These are phyloP conservation scores for Caenorhabditis inopinata DNA, from an alignment of 1,140 invertebrate species.

Conservation along the genomic window DNA sequence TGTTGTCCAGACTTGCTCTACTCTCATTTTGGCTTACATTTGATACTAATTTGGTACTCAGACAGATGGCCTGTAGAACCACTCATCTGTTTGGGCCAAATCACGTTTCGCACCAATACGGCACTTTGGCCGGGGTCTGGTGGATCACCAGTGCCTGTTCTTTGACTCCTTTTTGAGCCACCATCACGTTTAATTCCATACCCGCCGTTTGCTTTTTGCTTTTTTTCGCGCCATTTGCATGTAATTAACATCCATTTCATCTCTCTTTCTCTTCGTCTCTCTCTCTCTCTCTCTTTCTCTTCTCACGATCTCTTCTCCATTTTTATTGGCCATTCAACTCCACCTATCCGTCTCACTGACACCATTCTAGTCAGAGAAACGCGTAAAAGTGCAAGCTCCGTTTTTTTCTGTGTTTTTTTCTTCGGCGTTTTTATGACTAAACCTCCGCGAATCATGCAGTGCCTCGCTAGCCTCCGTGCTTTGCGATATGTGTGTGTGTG, in stretches of 20 bases:
- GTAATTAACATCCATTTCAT: background rate
- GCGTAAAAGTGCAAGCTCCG: conserved; percentile 10
- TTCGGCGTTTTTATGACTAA: background rate
- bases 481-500: conserved; percentile 2
- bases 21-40: too few relatives aligned
- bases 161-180: too few relatives aligned
- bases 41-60: too few relatives aligned
- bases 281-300: background rate
- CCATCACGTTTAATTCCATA: too few relatives aligned
- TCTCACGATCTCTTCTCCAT: background rate
- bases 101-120: too few relatives aligned
- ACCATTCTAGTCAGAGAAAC: conserved; percentile 22
- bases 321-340: background rate
- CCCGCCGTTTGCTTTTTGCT: too few relatives aligned
- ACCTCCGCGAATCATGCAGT: background rate
- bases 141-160: too few relatives aligned
- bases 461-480: background rate
- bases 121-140: too few relatives aligned
- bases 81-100: too few relatives aligned
- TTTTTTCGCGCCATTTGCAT: too few relatives aligned
- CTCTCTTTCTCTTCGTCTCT: background rate
- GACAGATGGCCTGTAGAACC: too few relatives aligned
- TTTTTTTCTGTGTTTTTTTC: background rate
- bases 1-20: too few relatives aligned
- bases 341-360: conserved; percentile 1